phyloP scores from a whole-genome alignment of 1,140 invertebrate species.

The Cydia strobilella region DNA sequence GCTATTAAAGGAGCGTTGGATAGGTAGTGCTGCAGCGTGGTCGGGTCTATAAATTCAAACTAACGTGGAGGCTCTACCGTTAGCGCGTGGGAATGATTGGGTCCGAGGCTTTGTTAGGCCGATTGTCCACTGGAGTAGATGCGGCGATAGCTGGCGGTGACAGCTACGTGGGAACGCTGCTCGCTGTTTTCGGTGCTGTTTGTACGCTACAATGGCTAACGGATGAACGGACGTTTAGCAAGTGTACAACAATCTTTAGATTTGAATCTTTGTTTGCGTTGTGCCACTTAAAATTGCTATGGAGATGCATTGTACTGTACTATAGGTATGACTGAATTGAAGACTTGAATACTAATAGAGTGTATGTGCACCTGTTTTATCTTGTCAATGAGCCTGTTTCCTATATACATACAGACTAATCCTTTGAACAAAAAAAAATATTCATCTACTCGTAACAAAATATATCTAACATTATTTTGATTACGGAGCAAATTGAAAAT shows the following conservation, averaged over 20 bases:
- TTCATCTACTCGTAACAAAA: background rate
- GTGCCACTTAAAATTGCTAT: conserved; percentile 16
- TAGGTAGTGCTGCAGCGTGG: conserved; percentile 45
- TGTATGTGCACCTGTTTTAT: background rate
- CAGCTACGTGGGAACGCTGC: conserved; percentile 71
- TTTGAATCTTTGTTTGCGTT: conserved; percentile 24
- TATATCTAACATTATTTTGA: background rate
- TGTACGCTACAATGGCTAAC: conserved; percentile 24
- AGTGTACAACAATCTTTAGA: conserved; percentile 32
- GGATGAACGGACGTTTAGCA: conserved; percentile 18
- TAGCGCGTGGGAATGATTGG: conserved; percentile 78
- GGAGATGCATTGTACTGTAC: background rate
- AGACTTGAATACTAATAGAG: background rate
- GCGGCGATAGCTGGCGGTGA: conserved; percentile 71
- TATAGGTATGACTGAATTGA: background rate
- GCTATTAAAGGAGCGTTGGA: conserved; percentile 46
- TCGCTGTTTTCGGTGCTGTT: conserved; percentile 30
- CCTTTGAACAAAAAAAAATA: no score
- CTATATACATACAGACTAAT: background rate
- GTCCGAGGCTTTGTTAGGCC: conserved; percentile 76
- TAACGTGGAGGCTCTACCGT: conserved; percentile 70
- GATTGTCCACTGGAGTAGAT: conserved; percentile 77
- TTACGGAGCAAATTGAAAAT: background rate
- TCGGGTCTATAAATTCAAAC: conserved; percentile 64
- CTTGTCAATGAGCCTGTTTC: background rate